Conservation (phyloP, 2,113 vertebrate genomes). For the Carassius auratus region DNA sequence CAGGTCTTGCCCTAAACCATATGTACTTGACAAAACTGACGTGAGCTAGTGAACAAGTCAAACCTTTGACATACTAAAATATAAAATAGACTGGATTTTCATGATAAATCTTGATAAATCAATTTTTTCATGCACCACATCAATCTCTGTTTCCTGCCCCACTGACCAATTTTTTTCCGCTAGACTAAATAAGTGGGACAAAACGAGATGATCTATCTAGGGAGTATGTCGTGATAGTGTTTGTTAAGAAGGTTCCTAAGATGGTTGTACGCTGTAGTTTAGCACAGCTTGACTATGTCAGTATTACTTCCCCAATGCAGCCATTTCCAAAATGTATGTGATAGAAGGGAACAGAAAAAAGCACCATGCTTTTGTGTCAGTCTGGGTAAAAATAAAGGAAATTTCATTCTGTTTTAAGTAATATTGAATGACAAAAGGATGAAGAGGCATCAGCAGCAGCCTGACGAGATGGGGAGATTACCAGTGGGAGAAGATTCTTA, state of each 20-base stretch:
- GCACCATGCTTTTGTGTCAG: constrained; percentile 26
- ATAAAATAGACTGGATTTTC: neutral
- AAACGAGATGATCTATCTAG: constrained; percentile 28
- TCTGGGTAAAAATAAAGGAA: constrained; percentile 30
- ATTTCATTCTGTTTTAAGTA: constrained; percentile 48
- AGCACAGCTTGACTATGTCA: constrained; percentile 44
- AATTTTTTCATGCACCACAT: constrained; percentile 31
- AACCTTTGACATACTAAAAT: neutral
- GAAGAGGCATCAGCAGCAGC: constrained; percentile 40
- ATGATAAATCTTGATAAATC: neutral
- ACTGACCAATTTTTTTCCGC: constrained; percentile 24
- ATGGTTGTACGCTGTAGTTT: constrained; percentile 26
- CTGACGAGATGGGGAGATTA: constrained; percentile 50
- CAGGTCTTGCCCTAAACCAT: neutral
- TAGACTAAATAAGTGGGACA: constrained; percentile 40
- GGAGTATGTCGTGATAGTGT: constrained; percentile 36
- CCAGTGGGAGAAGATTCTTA: constrained; percentile 44
- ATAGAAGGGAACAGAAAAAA: constrained; percentile 26
- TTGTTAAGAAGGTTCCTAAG: constrained; percentile 22
- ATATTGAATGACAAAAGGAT: constrained; percentile 51
- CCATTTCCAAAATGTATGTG: constrained; percentile 26
- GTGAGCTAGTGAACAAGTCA: neutral
- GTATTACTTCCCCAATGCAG: constrained; percentile 10
- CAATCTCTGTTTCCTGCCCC: constrained; percentile 22
- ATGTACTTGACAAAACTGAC: neutral